These are phyloP conservation scores for Dynastes grantii DNA, from an alignment of 2,888 invertebrate genomes.

Conservation along the genomic window DNA sequence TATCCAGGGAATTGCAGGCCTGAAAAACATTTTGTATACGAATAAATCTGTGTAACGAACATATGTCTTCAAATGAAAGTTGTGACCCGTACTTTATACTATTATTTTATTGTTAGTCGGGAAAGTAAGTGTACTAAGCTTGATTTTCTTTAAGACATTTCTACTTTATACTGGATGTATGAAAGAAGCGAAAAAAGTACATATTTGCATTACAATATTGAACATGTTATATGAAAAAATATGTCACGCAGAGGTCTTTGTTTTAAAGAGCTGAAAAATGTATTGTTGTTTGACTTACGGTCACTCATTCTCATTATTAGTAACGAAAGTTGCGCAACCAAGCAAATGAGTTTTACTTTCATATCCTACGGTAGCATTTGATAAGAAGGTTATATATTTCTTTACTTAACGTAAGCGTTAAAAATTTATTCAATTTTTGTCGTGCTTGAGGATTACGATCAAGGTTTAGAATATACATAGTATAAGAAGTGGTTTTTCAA, in stretches of 20 bases:
- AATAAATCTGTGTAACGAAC: conserved; percentile 1
- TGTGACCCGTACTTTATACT: conserved; percentile 55
- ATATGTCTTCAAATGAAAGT: conserved; percentile 52
- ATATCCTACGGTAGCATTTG: neutral
- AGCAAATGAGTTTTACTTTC: conserved; percentile 17
- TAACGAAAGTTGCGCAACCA: conserved; percentile 21
- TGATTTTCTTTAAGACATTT: conserved; percentile 1
- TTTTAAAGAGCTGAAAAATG: neutral
- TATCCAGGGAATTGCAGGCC: neutral
- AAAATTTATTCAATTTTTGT: no score
- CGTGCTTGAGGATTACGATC: no score
- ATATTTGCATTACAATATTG: neutral
- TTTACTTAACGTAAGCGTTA: no score
- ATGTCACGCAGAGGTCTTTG: no score
- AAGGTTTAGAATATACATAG: no score
- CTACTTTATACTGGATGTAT: neutral
- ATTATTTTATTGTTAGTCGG: conserved; percentile 50
- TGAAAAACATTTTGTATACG: conserved; percentile 1
- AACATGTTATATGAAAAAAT: no score
- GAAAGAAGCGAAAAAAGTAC: neutral
- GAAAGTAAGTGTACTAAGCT: conserved; percentile 13
- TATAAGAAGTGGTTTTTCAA: no score
- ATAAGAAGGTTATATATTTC: neutral
- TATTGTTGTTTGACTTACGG: neutral
- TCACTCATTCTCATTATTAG: neutral